phyloP scores from a whole-genome alignment of 1,140 invertebrate species.

The Sycophaga agraensis region DNA sequence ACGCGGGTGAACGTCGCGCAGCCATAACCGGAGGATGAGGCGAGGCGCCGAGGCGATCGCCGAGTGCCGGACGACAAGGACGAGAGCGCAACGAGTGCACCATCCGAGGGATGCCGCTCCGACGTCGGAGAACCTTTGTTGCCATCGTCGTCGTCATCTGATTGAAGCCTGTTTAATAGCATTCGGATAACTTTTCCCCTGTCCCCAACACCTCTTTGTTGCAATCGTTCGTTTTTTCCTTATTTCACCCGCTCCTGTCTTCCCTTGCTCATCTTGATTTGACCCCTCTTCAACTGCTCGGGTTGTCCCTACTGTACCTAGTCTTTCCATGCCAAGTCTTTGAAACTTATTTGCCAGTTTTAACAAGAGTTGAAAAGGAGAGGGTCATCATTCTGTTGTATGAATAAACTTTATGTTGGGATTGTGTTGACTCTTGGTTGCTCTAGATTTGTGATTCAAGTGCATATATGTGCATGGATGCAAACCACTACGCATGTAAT shows the following conservation, averaged over 20 bases:
- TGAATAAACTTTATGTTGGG: too few species aligned
- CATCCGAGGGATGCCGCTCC: not conserved
- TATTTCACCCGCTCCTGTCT: not conserved
- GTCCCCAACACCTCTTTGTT: not conserved
- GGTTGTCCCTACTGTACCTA: too few species aligned
- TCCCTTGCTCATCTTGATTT: not conserved
- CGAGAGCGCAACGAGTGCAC: not conserved
- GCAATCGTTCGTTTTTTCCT: not conserved
- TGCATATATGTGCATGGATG: too few species aligned
- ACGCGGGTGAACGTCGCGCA: not conserved
- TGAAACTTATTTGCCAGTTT: too few species aligned
- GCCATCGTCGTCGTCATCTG: conserved; percentile 5
- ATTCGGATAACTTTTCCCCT: not conserved
- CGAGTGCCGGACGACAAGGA: not conserved
- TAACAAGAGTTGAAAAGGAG: not conserved
- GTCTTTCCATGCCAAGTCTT: too few species aligned
- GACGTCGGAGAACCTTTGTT: not conserved
- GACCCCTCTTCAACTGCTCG: too few species aligned
- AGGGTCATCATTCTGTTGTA: too few species aligned
- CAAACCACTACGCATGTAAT: too few species aligned
- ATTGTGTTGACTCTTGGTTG: too few species aligned
- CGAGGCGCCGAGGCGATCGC: not conserved
- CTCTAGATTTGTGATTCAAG: too few species aligned
- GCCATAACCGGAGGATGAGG: not conserved
- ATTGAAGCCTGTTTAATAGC: conserved; percentile 7